Conservation (phyloP, 2,113 vertebrate genomes). For the Octodon degus region DNA sequence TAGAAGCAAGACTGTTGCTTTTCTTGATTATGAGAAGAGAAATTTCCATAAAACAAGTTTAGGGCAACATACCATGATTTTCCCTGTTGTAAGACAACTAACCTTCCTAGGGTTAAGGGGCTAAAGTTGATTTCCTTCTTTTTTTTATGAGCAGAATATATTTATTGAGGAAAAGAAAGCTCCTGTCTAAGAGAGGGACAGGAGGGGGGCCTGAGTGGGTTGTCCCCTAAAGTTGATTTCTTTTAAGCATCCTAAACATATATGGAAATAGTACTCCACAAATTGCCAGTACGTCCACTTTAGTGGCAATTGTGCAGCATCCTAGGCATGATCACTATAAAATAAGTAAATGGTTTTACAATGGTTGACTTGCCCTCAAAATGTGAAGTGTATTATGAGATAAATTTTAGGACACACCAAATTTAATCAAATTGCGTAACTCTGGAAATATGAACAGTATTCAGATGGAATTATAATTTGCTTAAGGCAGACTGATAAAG, state of each 20-base stretch:
- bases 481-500: background rate
- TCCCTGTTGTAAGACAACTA: background rate
- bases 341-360: background rate
- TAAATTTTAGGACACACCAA: background rate
- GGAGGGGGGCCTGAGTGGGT: too few relatives aligned
- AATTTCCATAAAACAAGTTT: background rate
- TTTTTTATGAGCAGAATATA: too few relatives aligned
- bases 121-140: background rate
- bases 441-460: slow-evolving; percentile 23
- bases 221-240: background rate
- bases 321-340: background rate
- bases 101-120: background rate
- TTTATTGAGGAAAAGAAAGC: too few relatives aligned
- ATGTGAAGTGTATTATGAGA: background rate
- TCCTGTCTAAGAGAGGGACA: too few relatives aligned
- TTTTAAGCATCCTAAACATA: slow-evolving; percentile 17
- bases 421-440: slow-evolving; percentile 1
- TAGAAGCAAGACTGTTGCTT: background rate
- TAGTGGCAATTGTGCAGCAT: background rate
- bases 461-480: slow-evolving; percentile 45
- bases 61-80: background rate
- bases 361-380: background rate
- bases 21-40: slow-evolving; percentile 12
- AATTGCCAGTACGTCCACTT: background rate
- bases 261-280: background rate